Percentiles rank a stretch among this genome's conserved stretches.
These are phyloP conservation scores for Deroplatys truncata DNA, from an alignment of 2,888 invertebrate genomes.

Conservation along the genomic window DNA sequence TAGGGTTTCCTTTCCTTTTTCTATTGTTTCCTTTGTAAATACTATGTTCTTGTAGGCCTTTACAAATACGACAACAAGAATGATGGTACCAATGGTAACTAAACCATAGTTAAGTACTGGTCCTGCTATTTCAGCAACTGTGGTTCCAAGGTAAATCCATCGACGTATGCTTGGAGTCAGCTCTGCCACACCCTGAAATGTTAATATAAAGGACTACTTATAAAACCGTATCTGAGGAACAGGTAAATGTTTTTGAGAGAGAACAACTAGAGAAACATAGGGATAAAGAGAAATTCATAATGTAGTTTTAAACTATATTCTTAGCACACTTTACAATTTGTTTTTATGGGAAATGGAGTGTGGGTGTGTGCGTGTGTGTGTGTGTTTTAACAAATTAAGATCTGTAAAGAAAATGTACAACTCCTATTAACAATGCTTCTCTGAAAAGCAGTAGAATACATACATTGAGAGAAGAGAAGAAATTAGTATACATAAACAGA, in stretches of 20 bases:
- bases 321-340: too few relatives aligned
- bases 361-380: too few relatives aligned
- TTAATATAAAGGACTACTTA: background rate
- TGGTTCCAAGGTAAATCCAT: conserved; percentile 77
- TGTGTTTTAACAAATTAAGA: too few relatives aligned
- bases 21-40: conserved; percentile 65
- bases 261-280: background rate
- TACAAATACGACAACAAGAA: conserved; percentile 63
- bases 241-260: background rate
- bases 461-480: too few relatives aligned
- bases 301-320: background rate
- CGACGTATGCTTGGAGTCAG: conserved; percentile 72
- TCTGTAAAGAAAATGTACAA: too few relatives aligned
- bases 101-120: conserved; percentile 69
- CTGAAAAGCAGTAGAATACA: too few relatives aligned
- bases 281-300: background rate
- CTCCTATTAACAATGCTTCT: too few relatives aligned
- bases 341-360: too few relatives aligned
- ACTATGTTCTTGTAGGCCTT: conserved; percentile 72
- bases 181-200: conserved; percentile 68
- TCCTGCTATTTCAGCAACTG: conserved; percentile 66
- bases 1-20: conserved; percentile 60
- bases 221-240: too few relatives aligned
- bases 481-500: too few relatives aligned
- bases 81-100: conserved; percentile 63